A percentile compares a stretch with the other conserved stretches of the same genome.
Evolutionary conservation across 2,797 vertebrate species (phyloP).

Genomic region (Cetoscarus ocellatus): DNA sequence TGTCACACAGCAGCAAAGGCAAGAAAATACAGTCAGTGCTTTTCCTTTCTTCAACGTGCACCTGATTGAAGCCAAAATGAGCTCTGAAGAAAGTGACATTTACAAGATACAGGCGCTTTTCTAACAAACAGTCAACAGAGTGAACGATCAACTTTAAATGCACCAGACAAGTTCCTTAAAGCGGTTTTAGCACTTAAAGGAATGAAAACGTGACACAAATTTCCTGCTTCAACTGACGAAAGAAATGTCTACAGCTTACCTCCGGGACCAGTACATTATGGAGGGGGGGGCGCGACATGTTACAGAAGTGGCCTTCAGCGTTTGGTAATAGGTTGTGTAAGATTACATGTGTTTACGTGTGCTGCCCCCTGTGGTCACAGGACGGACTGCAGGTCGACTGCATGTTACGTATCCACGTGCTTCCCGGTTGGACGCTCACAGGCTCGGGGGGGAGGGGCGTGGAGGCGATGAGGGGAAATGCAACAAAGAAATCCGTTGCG

Average conservation of each 20-base stretch:
- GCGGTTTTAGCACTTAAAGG: neutral
- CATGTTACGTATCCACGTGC: neutral
- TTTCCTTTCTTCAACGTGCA: too few species aligned
- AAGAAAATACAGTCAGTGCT: neutral
- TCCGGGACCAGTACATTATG: neutral
- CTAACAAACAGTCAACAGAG: too few species aligned
- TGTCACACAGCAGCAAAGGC: neutral
- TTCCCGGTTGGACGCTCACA: neutral
- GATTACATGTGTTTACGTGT: conserved; percentile 32
- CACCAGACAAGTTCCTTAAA: neutral
- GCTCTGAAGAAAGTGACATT: too few species aligned
- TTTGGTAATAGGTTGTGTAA: conserved; percentile 54
- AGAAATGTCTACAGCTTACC: neutral
- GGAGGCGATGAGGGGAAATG: neutral
- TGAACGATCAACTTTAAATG: too few species aligned
- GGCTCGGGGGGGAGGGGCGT: neutral
- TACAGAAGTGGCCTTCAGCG: neutral
- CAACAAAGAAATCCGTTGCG: neutral
- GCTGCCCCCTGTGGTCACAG: conserved; percentile 27
- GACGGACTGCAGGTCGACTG: conserved; percentile 1
- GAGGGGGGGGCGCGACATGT: neutral
- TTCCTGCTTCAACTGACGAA: accelerated
- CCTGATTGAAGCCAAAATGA: too few species aligned
- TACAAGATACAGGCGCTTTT: too few species aligned
- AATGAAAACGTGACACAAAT: neutral